Percentiles rank a stretch among this genome's conserved stretches.
Conservation (phyloP, 2,113 vertebrate species). For the Scomber scombrus region DNA sequence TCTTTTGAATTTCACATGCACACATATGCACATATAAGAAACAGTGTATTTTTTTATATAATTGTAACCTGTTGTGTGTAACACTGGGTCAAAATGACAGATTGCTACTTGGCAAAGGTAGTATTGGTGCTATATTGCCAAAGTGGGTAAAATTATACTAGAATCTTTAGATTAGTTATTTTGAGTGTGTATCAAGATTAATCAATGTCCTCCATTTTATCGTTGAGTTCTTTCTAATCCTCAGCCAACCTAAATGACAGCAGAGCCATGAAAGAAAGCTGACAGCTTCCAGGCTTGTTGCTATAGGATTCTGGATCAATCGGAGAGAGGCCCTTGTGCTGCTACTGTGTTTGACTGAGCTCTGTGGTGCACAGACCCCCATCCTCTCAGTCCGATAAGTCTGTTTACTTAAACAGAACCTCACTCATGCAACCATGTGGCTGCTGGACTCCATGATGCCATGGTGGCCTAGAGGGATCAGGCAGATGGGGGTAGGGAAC, state of each 20-base stretch:
- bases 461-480: neutral
- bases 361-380: constrained; percentile 12
- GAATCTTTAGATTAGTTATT: too few relatives aligned
- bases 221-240: neutral
- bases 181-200: neutral
- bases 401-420: constrained; percentile 46
- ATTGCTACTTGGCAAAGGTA: too few relatives aligned
- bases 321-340: neutral
- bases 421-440: constrained; percentile 32
- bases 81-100: too few relatives aligned
- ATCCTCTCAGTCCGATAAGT: constrained; percentile 4
- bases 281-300: constrained; percentile 7
- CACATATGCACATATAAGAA: too few relatives aligned
- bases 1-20: too few relatives aligned
- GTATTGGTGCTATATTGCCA: too few relatives aligned
- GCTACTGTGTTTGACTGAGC: constrained; percentile 36
- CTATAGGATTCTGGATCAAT: constrained; percentile 17
- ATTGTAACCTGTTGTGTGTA: too few relatives aligned
- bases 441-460: neutral
- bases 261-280: neutral
- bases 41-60: too few relatives aligned
- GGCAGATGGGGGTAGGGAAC: neutral
- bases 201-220: neutral
- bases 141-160: too few relatives aligned
- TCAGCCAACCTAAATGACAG: neutral